Percentiles rank a stretch among this genome's conserved stretches.
phyloP scores from a whole-genome alignment of 2,797 vertebrate species.

The Mionectes olivaceus region DNA sequence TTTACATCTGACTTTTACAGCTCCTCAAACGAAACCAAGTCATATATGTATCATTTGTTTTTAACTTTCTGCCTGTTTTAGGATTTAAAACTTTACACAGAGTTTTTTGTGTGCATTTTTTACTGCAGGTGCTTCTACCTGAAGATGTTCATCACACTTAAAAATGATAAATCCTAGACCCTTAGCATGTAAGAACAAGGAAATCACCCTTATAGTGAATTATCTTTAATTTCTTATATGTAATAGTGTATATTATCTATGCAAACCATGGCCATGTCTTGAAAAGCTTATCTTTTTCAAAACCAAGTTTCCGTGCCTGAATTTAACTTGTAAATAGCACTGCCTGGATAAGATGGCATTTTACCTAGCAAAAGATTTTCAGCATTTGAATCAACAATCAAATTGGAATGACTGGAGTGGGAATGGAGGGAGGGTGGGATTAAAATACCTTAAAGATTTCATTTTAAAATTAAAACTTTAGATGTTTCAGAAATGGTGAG shows the following conservation, averaged over 20 bases:
- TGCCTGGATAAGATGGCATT: not conserved
- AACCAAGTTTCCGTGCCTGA: not conserved
- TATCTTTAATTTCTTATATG: not conserved
- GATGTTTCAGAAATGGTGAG: not conserved
- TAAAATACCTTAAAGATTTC: not conserved
- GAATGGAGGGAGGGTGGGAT: rapidly evolving
- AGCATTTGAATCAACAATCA: not conserved
- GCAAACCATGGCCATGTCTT: not conserved
- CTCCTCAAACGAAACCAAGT: not conserved
- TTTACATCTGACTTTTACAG: not conserved
- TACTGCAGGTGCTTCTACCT: not conserved
- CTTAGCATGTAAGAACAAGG: not conserved
- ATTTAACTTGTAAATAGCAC: not conserved
- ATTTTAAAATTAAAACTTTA: not conserved
- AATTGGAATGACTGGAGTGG: not conserved
- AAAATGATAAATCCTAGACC: not conserved
- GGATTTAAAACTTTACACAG: not conserved
- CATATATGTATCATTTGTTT: not conserved
- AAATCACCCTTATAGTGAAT: not conserved
- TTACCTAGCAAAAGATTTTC: not conserved
- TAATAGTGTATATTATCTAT: not conserved
- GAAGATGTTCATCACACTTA: not conserved
- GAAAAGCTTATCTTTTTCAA: not conserved
- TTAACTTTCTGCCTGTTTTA: not conserved
- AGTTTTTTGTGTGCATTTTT: not conserved